Percentiles rank a stretch among this genome's conserved stretches.
Evolutionary conservation across 2,797 vertebrate species (phyloP).

Genomic region (Scleropages formosus): DNA sequence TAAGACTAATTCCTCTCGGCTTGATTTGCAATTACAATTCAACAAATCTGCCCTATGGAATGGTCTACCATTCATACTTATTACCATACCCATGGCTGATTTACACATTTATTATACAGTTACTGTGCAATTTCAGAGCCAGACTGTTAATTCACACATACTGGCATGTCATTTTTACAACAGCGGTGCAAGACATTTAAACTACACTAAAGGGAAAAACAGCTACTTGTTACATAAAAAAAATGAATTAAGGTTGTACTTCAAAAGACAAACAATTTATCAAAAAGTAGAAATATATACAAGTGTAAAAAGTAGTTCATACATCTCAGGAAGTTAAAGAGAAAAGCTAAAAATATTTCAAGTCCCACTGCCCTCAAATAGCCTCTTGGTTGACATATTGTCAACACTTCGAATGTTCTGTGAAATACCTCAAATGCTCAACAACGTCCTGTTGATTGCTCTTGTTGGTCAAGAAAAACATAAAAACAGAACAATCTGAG

Average conservation of each 20-base stretch:
- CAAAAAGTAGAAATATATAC: too few relatives aligned
- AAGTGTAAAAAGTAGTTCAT: too few relatives aligned
- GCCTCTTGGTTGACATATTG: background rate
- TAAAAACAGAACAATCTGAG: background rate
- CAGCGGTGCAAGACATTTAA: too few relatives aligned
- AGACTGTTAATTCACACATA: background rate
- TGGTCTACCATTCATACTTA: background rate
- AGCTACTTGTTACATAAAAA: too few relatives aligned
- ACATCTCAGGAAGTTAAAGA: too few relatives aligned
- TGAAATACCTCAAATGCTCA: slow-evolving; percentile 18
- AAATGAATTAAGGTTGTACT: too few relatives aligned
- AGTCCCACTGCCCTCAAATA: too few relatives aligned
- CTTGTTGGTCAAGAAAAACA: slow-evolving; percentile 8
- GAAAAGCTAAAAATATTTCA: too few relatives aligned
- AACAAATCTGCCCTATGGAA: slow-evolving; percentile 9
- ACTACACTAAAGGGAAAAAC: too few relatives aligned
- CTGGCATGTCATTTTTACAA: too few relatives aligned
- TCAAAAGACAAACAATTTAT: too few relatives aligned
- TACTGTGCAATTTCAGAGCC: background rate
- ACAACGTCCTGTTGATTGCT: slow-evolving; percentile 32
- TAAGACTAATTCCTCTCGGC: slow-evolving; percentile 26
- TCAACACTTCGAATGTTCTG: background rate
- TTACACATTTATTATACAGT: slow-evolving; percentile 10
- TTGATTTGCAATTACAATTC: slow-evolving; percentile 23
- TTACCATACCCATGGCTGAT: too few relatives aligned